Conservation (phyloP, 2,797 vertebrate species). For the Discoglossus pictus region DNA sequence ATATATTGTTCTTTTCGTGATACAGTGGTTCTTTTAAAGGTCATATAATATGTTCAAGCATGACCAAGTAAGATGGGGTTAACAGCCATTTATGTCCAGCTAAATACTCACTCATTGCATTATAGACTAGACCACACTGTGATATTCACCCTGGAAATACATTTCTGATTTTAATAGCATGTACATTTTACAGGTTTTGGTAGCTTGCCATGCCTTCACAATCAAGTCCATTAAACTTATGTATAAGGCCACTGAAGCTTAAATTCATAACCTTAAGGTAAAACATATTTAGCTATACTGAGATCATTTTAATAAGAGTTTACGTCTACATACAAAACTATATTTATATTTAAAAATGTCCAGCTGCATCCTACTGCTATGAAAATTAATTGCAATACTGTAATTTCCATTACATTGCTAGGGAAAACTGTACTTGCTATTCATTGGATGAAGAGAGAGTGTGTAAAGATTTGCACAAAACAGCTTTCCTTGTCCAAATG, state of each 20-base stretch:
- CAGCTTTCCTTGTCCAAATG: no score
- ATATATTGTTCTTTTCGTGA: no score
- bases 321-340: not conserved
- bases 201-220: constrained; percentile 4
- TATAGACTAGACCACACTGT: no score
- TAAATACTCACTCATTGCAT: no score
- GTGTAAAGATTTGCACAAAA: no score
- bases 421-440: not conserved
- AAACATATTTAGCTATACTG: constrained; percentile 6
- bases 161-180: constrained; percentile 15
- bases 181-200: constrained; percentile 13
- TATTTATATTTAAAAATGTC: constrained; percentile 11
- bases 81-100: no score
- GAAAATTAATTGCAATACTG: constrained; percentile 27
- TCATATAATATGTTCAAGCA: no score
- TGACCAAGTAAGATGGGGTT: no score
- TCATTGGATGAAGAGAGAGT: not conserved
- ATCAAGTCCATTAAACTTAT: not conserved
- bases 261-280: constrained; percentile 10
- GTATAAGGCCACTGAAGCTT: constrained; percentile 6
- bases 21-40: no score
- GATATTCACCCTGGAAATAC: no score
- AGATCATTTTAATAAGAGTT: constrained; percentile 6
- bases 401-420: constrained; percentile 32
- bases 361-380: constrained; percentile 13